These are phyloP conservation scores for Spondyliosoma cantharus DNA, from an alignment of 2,797 vertebrate genomes.

Conservation along the genomic window DNA sequence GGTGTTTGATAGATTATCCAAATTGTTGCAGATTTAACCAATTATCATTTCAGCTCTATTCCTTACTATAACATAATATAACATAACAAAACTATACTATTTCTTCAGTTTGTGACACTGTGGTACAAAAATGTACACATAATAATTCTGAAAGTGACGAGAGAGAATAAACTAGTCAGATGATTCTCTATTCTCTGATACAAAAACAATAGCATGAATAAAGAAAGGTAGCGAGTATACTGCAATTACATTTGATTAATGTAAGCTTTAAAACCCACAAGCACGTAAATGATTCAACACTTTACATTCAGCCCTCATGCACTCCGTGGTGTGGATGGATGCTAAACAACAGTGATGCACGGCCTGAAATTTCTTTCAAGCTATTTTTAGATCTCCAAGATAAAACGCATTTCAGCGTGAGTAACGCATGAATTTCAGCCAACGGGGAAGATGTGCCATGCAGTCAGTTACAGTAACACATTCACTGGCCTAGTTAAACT, in stretches of 20 bases:
- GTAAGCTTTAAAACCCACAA: neutral
- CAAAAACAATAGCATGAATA: neutral
- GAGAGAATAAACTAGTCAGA: neutral
- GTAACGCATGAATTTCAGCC: slow-evolving; percentile 74
- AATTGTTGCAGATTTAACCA: no score
- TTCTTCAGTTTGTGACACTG: neutral
- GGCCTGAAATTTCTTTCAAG: slow-evolving; percentile 52
- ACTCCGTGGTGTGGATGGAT: slow-evolving; percentile 19
- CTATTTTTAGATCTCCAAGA: slow-evolving; percentile 80
- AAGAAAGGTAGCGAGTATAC: neutral
- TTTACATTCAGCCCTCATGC: slow-evolving; percentile 5
- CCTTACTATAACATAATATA: neutral
- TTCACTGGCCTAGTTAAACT: slow-evolving; percentile 78
- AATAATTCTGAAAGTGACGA: neutral
- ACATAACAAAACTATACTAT: no score
- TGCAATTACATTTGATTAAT: neutral
- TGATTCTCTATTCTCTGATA: neutral
- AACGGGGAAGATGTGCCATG: slow-evolving; percentile 65
- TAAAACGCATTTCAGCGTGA: slow-evolving; percentile 71
- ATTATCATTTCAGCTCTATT: neutral
- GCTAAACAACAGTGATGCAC: slow-evolving; percentile 42
- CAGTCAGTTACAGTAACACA: slow-evolving; percentile 71
- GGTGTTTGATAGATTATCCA: no score
- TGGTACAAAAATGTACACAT: neutral
- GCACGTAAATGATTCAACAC: neutral